These are phyloP conservation scores for Phrynosoma blainvillii DNA, from an alignment of 2,113 vertebrate genomes.

Conservation along the genomic window DNA sequence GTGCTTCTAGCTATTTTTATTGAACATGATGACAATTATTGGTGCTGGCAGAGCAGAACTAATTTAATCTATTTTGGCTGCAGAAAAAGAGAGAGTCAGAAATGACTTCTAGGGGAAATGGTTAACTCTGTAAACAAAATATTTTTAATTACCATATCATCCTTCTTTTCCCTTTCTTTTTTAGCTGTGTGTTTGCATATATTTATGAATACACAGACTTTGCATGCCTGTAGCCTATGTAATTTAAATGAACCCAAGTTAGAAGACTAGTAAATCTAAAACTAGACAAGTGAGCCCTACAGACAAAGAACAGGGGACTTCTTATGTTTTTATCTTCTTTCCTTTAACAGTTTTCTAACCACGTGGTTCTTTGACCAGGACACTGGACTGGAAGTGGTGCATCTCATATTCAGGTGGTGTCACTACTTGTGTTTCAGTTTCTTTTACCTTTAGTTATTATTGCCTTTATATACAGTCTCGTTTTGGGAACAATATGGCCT, in stretches of 20 bases:
- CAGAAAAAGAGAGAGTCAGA: conserved; percentile 51
- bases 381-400: not conserved
- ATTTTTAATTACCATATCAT: not conserved
- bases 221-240: not conserved
- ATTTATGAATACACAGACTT: not conserved
- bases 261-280: not conserved
- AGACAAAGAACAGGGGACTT: not conserved
- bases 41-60: conserved; percentile 62
- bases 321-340: not conserved
- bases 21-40: conserved; percentile 62
- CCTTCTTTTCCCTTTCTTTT: not conserved
- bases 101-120: conserved; percentile 27
- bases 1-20: conserved; percentile 58
- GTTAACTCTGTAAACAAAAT: conserved; percentile 39
- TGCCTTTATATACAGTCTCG: not conserved
- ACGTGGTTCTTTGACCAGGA: not conserved
- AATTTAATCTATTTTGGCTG: conserved; percentile 65
- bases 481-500: not conserved
- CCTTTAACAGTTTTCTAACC: not conserved
- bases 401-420: not conserved
- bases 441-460: not conserved
- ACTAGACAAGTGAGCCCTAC: not conserved
- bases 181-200: not conserved
- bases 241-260: accelerated
- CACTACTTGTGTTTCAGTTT: not conserved